These are phyloP conservation scores for Danio choprae DNA, from an alignment of 2,797 vertebrate genomes.

Conservation along the genomic window DNA sequence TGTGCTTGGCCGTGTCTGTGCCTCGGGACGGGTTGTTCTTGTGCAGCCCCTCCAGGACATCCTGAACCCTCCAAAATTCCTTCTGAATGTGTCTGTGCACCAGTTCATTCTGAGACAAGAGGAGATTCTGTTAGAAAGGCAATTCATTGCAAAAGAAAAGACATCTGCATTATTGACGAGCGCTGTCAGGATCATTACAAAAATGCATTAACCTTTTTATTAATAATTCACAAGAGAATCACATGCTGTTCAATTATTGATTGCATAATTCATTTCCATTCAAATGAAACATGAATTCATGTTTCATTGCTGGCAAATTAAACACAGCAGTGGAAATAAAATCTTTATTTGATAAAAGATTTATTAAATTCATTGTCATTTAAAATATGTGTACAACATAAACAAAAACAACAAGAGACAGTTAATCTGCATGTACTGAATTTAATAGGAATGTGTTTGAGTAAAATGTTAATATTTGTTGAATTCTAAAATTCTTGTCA, in stretches of 20 bases:
- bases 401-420: too few species aligned
- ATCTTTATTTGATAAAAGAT: too few species aligned
- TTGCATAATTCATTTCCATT: slow-evolving; percentile 21
- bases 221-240: slow-evolving; percentile 48
- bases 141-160: neutral
- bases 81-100: slow-evolving; percentile 92
- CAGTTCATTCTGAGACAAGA: slow-evolving; percentile 83
- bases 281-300: neutral
- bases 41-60: slow-evolving; percentile 93
- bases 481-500: too few species aligned
- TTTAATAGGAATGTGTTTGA: too few species aligned
- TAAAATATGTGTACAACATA: too few species aligned
- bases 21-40: slow-evolving; percentile 92
- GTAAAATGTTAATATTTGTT: too few species aligned
- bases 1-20: slow-evolving; percentile 92
- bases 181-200: slow-evolving; percentile 8
- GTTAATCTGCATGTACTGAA: too few species aligned
- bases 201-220: slow-evolving; percentile 47
- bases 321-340: too few species aligned
- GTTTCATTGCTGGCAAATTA: slow-evolving; percentile 10
- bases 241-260: slow-evolving; percentile 55
- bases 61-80: slow-evolving; percentile 97
- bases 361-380: too few species aligned
- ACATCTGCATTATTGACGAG: slow-evolving; percentile 51
- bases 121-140: slow-evolving; percentile 2